Evolutionary conservation across 2,113 vertebrate species (phyloP).

Genomic region (Tragulus kanchil): DNA sequence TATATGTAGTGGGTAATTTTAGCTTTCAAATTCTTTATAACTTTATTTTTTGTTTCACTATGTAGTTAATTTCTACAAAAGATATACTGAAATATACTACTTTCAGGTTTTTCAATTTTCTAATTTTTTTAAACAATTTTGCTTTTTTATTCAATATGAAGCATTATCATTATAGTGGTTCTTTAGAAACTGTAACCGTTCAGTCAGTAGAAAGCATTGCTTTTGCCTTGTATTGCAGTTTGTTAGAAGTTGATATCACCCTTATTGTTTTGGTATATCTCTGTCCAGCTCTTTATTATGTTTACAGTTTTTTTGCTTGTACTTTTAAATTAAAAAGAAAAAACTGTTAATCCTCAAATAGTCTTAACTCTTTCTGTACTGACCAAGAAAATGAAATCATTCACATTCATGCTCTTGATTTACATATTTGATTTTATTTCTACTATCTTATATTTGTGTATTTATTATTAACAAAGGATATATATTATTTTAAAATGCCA

Average conservation of each 20-base stretch:
- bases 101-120: background rate
- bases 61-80: background rate
- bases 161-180: background rate
- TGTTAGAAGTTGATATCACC: background rate
- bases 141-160: background rate
- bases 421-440: slow-evolving; percentile 16
- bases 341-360: background rate
- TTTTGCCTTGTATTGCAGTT: slow-evolving; percentile 28
- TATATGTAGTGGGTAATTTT: background rate
- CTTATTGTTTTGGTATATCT: background rate
- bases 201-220: background rate
- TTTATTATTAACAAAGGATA: background rate
- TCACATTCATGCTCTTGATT: background rate
- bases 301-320: background rate
- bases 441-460: background rate
- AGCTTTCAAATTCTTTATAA: background rate
- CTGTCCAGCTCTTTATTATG: background rate
- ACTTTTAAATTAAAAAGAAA: background rate
- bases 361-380: background rate
- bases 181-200: background rate
- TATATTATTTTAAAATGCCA: background rate
- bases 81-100: background rate
- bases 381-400: background rate
- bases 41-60: background rate
- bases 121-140: background rate